Evolutionary conservation across 2,113 vertebrate species (phyloP).

Genomic region (Sylvilagus bachmani): DNA sequence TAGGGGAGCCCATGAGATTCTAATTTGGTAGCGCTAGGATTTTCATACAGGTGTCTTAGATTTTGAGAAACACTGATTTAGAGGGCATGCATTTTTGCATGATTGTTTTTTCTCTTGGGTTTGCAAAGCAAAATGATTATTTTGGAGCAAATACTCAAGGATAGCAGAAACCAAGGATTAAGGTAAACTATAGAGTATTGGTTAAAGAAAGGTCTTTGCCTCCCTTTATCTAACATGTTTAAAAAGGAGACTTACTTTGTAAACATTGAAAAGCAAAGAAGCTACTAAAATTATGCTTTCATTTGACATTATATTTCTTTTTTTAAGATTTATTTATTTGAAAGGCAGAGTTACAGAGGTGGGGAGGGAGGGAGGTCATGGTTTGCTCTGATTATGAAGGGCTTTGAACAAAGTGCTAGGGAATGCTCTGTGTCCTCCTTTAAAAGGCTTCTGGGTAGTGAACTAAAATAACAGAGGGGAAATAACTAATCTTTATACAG

Average conservation of each 20-base stretch:
- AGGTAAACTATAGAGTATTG: not conserved
- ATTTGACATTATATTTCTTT: not conserved
- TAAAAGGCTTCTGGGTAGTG: not conserved
- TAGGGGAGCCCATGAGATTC: not conserved
- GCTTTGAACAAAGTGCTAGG: not conserved
- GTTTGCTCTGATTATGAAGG: not conserved
- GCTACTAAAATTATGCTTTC: constrained; percentile 27
- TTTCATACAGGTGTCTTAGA: not conserved
- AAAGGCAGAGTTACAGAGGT: too few species aligned
- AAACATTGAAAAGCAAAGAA: constrained; percentile 49
- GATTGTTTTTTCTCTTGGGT: constrained; percentile 56
- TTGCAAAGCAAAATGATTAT: constrained; percentile 65
- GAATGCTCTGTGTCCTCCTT: not conserved
- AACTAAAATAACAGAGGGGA: not conserved
- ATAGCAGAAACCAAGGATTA: constrained; percentile 33
- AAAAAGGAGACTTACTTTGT: constrained; percentile 17
- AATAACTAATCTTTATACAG: not conserved
- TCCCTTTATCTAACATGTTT: constrained; percentile 55
- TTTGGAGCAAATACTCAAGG: constrained; percentile 2
- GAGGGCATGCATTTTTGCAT: constrained; percentile 12
- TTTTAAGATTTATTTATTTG: too few species aligned
- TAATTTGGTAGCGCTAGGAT: not conserved
- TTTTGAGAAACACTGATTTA: constrained; percentile 53
- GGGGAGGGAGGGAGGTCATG: not conserved
- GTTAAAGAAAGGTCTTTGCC: constrained; percentile 36